These are phyloP conservation scores for Caradrina clavipalpis DNA, from an alignment of 2,888 invertebrate genomes.

Conservation along the genomic window DNA sequence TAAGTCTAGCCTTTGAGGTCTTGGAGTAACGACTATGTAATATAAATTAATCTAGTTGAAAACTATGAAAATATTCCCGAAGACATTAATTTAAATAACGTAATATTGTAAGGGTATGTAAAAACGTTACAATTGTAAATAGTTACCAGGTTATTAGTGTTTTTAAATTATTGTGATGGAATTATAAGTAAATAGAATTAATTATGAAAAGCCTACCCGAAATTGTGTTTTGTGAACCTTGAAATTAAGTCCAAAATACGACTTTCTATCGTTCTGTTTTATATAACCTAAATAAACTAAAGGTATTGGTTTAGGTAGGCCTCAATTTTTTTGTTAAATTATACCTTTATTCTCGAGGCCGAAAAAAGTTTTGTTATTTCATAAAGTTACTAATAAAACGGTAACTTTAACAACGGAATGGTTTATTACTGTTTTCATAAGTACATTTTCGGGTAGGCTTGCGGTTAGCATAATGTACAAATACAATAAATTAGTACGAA, in stretches of 20 bases:
- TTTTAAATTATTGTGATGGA: conserved; percentile 63
- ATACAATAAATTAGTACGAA: conserved; percentile 59
- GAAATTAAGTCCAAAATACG: background rate
- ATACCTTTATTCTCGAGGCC: conserved; percentile 7
- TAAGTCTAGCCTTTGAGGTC: background rate
- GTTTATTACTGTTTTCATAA: conserved; percentile 51
- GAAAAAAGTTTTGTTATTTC: conserved; percentile 43
- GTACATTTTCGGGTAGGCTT: conserved; percentile 53
- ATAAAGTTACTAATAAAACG: conserved; percentile 45
- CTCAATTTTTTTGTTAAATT: conserved; percentile 8
- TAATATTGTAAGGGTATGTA: conserved; percentile 52
- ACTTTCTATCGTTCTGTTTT: background rate
- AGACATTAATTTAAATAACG: conserved; percentile 37
- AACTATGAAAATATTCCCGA: conserved; percentile 52
- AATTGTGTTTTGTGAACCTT: conserved; percentile 18
- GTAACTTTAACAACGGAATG: conserved; percentile 30
- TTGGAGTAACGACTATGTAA: conserved; percentile 22
- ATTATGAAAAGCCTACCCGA: conserved; percentile 29
- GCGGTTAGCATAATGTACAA: conserved; percentile 59
- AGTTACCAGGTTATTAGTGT: conserved; percentile 53
- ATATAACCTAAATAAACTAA: conserved; percentile 5
- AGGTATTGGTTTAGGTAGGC: background rate
- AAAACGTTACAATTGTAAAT: conserved; percentile 65
- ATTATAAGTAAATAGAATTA: conserved; percentile 33
- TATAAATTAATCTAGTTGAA: conserved; percentile 36